Evolutionary conservation across 2,888 invertebrate species (phyloP).

Genomic region (Seira musarum): DNA sequence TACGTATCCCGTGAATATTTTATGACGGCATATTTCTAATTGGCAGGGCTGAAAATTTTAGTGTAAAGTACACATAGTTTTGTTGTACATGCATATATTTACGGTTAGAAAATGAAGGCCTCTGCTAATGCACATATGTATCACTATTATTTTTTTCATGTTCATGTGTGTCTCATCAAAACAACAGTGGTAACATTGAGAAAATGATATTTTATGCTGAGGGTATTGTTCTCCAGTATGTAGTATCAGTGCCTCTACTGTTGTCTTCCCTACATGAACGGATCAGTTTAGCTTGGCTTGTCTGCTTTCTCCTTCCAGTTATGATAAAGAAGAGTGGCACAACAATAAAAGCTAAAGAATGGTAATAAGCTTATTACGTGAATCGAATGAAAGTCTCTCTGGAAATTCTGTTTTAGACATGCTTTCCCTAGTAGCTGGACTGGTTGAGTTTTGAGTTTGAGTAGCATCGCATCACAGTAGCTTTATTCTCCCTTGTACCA

Average conservation of each 20-base stretch:
- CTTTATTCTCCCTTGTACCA: not conserved
- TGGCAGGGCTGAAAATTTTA: conserved; percentile 17
- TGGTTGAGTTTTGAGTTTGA: not conserved
- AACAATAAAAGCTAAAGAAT: not conserved
- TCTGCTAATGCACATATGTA: too few relatives aligned
- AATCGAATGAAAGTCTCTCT: not conserved
- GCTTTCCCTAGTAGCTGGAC: not conserved
- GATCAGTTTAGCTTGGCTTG: not conserved
- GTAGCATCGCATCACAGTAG: not conserved
- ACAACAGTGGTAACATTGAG: too few relatives aligned
- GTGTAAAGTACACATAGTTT: too few relatives aligned
- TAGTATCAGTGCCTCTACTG: too few relatives aligned
- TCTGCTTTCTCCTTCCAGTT: not conserved
- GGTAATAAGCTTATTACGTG: not conserved
- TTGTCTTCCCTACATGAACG: too few relatives aligned
- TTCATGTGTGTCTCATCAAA: too few relatives aligned
- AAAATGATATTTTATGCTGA: not conserved
- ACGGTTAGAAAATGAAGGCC: too few relatives aligned
- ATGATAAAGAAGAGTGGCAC: not conserved
- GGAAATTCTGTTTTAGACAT: not conserved
- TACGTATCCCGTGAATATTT: conserved; percentile 26
- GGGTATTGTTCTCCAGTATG: not conserved
- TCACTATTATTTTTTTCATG: too few relatives aligned
- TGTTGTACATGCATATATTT: too few relatives aligned
- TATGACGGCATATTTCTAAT: conserved; percentile 41